These are phyloP conservation scores for Dolichopus griseipennis DNA, from an alignment of 2,888 invertebrate genomes.

Conservation along the genomic window DNA sequence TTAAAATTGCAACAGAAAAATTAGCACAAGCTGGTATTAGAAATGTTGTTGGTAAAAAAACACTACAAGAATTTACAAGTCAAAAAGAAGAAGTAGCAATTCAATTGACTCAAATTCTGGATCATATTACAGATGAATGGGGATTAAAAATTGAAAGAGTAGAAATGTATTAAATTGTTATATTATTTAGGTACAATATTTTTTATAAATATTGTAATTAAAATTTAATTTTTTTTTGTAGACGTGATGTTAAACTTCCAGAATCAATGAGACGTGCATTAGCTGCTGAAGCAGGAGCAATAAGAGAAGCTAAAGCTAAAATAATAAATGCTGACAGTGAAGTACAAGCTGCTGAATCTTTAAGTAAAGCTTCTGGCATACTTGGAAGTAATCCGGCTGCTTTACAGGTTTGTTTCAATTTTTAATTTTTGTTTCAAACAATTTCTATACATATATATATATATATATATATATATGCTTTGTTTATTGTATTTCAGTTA, in stretches of 20 bases:
- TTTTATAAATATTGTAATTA: too few species aligned
- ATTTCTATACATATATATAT: neutral
- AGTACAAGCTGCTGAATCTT: constrained; percentile 50
- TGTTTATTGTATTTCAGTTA: constrained; percentile 21
- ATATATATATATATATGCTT: too few species aligned
- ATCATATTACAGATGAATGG: too few species aligned
- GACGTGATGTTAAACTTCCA: constrained; percentile 46
- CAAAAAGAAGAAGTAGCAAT: too few species aligned
- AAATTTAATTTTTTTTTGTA: constrained; percentile 26
- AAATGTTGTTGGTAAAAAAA: too few species aligned
- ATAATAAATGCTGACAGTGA: constrained; percentile 61
- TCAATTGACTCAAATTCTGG: too few species aligned
- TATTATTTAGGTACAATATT: too few species aligned
- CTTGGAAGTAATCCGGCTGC: constrained; percentile 50
- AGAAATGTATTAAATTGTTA: too few species aligned
- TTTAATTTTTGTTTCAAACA: neutral
- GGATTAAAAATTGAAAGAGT: too few species aligned
- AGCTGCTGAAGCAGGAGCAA: constrained; percentile 61
- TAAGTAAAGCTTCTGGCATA: constrained; percentile 54
- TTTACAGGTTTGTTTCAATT: constrained; percentile 27
- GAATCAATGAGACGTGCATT: constrained; percentile 56
- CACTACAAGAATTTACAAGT: too few species aligned
- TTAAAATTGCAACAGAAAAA: too few species aligned
- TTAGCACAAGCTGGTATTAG: too few species aligned
- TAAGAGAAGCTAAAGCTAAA: constrained; percentile 58